Evolutionary conservation across 1,140 invertebrate genomes (phyloP).

Genomic region (Scaptomyza montana): DNA sequence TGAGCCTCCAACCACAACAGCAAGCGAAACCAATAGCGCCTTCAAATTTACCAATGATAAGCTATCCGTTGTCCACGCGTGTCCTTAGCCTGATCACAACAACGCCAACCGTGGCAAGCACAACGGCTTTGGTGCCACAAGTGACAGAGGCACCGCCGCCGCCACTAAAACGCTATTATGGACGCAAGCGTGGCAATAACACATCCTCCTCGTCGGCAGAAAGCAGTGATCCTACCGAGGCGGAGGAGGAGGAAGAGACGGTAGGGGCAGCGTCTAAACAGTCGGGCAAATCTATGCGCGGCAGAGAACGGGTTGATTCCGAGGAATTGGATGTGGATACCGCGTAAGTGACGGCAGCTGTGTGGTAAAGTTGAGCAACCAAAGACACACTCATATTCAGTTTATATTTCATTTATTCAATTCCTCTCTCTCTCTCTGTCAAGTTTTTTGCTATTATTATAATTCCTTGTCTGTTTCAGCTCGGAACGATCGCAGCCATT

Average conservation of each 20-base stretch:
- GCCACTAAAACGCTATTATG: slow-evolving; percentile 87
- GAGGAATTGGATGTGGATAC: slow-evolving; percentile 80
- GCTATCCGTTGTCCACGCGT: slow-evolving; percentile 62
- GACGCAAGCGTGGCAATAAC: slow-evolving; percentile 86
- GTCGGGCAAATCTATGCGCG: slow-evolving; percentile 62
- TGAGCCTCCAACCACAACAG: slow-evolving; percentile 11
- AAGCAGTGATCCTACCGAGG: slow-evolving; percentile 62
- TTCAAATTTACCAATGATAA: slow-evolving; percentile 61
- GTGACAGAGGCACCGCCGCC: slow-evolving; percentile 78
- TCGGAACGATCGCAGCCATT: slow-evolving; percentile 75
- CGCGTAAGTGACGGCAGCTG: slow-evolving; percentile 73
- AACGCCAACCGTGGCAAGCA: slow-evolving; percentile 3
- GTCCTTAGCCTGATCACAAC: slow-evolving; percentile 33
- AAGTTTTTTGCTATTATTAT: neutral
- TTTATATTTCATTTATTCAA: neutral
- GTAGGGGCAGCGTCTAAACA: slow-evolving; percentile 52
- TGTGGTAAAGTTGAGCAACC: slow-evolving; percentile 72
- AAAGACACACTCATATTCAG: slow-evolving; percentile 6
- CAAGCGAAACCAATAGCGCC: slow-evolving; percentile 4
- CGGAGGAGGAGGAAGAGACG: slow-evolving; percentile 49
- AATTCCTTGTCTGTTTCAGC: slow-evolving; percentile 48
- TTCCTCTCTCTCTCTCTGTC: neutral
- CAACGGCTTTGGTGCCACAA: slow-evolving; percentile 30
- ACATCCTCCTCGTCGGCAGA: slow-evolving; percentile 82
- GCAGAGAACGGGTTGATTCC: slow-evolving; percentile 61